Conservation (phyloP, 2,888 invertebrate genomes). For the Stenchaetothrips biformis region DNA sequence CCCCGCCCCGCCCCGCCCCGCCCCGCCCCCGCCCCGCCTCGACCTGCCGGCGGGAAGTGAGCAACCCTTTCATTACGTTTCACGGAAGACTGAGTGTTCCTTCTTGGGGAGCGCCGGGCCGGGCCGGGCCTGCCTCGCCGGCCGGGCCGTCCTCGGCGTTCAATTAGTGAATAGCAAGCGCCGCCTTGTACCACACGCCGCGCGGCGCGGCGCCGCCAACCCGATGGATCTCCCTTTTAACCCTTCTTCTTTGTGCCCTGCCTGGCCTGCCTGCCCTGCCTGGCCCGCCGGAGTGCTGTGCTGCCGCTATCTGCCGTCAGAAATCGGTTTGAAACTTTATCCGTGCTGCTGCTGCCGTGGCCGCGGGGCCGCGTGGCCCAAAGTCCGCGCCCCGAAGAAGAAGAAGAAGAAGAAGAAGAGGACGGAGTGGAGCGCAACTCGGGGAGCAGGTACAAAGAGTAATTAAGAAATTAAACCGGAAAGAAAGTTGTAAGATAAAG, state of each 20-base stretch:
- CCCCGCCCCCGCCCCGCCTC: not conserved
- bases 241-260: too few relatives aligned
- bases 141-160: not conserved
- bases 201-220: not conserved
- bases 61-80: constrained; percentile 13
- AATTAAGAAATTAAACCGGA: too few relatives aligned
- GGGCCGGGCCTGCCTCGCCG: not conserved
- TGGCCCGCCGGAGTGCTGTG: too few relatives aligned
- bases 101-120: not conserved
- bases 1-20: not conserved
- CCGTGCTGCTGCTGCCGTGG: too few relatives aligned
- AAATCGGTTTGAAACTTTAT: too few relatives aligned
- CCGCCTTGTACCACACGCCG: not conserved
- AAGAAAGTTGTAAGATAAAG: too few relatives aligned
- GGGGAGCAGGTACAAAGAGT: not conserved
- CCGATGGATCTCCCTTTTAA: too few relatives aligned
- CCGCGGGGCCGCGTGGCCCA: too few relatives aligned
- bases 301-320: too few relatives aligned
- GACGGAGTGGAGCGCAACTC: not conserved
- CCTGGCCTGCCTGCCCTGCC: too few relatives aligned
- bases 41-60: not conserved
- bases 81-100: constrained; percentile 22
- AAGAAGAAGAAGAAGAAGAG: not conserved
- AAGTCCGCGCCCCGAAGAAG: not conserved
- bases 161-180: not conserved